phyloP scores from a whole-genome alignment of 2,797 vertebrate genomes.

The Crocodylus rhombifer region DNA sequence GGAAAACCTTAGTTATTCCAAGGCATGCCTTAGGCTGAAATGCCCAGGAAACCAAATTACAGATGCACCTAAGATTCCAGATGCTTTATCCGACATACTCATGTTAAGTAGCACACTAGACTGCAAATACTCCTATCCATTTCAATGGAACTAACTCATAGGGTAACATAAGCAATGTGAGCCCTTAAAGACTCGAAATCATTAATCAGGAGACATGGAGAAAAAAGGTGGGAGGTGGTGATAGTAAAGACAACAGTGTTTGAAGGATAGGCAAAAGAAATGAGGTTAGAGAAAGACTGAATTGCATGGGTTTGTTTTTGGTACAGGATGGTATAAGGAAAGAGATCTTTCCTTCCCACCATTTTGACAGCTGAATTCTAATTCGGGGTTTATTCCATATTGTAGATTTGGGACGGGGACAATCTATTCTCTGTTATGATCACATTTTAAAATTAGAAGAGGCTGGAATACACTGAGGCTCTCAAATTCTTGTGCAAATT shows the following conservation, averaged over 20 bases:
- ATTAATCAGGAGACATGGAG: background rate
- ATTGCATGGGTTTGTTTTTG: rapidly evolving
- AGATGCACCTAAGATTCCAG: rapidly evolving
- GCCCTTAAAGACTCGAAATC: rapidly evolving
- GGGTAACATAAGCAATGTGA: rapidly evolving
- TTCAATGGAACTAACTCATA: rapidly evolving
- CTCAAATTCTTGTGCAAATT: rapidly evolving
- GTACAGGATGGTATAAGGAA: rapidly evolving
- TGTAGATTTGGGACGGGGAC: too few relatives aligned
- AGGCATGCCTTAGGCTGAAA: rapidly evolving
- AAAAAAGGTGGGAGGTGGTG: background rate
- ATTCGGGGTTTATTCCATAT: background rate
- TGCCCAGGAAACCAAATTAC: background rate
- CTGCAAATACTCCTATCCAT: too few relatives aligned
- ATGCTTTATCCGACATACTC: rapidly evolving
- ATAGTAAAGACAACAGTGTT: rapidly evolving
- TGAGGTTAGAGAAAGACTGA: rapidly evolving
- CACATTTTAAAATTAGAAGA: background rate
- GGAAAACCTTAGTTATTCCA: background rate
- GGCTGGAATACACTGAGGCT: background rate
- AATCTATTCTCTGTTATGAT: too few relatives aligned
- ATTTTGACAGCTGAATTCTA: background rate
- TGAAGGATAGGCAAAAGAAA: rapidly evolving
- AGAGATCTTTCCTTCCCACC: rapidly evolving
- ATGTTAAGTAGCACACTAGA: rapidly evolving